Percentiles rank a stretch among this genome's conserved stretches.
phyloP scores from a whole-genome alignment of 2,888 invertebrate genomes.

The Cephalotes varians region DNA sequence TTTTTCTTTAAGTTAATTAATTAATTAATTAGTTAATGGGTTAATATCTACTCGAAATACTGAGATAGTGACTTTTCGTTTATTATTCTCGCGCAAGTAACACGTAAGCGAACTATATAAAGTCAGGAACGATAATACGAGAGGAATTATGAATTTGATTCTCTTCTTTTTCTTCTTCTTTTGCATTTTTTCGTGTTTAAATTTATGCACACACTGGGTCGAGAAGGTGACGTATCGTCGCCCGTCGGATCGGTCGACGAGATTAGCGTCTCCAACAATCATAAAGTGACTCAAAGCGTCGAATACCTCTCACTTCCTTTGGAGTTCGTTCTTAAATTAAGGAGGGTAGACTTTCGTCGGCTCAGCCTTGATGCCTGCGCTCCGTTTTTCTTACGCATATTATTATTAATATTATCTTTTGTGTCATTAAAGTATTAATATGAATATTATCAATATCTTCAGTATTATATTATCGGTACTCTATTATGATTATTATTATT shows the following conservation, averaged over 20 bases:
- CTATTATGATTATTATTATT: constrained; percentile 51
- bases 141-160: constrained; percentile 67
- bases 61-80: constrained; percentile 51
- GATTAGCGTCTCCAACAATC: constrained; percentile 45
- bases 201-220: constrained; percentile 39
- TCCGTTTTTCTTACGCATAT: constrained; percentile 54
- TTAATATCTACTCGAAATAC: constrained; percentile 55
- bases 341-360: constrained; percentile 66
- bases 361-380: constrained; percentile 56
- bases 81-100: constrained; percentile 58
- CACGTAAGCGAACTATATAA: constrained; percentile 68
- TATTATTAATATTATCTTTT: constrained; percentile 37
- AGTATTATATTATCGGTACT: constrained; percentile 42
- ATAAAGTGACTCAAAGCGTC: constrained; percentile 65
- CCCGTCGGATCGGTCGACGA: constrained; percentile 47
- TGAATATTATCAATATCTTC: constrained; percentile 46
- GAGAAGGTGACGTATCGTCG: constrained; percentile 49
- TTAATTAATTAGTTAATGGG: constrained; percentile 38
- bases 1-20: constrained; percentile 39
- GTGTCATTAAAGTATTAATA: constrained; percentile 42
- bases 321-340: constrained; percentile 58
- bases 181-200: constrained; percentile 49
- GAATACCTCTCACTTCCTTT: constrained; percentile 65
- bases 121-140: constrained; percentile 71
- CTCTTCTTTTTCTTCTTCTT: constrained; percentile 43